These are phyloP conservation scores for Drosophila pseudoobscura DNA, from an alignment of 1,140 invertebrate genomes.

Conservation along the genomic window DNA sequence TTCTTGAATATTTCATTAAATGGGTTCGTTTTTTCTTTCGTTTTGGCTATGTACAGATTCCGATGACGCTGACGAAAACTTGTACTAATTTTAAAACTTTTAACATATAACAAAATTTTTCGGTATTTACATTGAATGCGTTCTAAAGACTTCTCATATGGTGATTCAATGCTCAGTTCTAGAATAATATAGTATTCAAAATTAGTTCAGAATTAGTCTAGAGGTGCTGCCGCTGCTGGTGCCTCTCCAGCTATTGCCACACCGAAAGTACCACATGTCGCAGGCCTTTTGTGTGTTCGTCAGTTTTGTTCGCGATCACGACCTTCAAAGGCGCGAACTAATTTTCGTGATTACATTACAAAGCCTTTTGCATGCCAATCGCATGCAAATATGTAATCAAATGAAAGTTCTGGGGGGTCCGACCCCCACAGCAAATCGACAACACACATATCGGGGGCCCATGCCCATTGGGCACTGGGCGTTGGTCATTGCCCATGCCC, in stretches of 20 bases:
- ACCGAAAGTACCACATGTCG: constrained; percentile 14
- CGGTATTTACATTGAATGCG: too few relatives aligned
- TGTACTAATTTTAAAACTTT: not conserved
- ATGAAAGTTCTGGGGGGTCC: constrained; percentile 61
- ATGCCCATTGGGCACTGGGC: too few relatives aligned
- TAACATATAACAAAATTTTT: too few relatives aligned
- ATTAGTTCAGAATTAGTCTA: constrained; percentile 8
- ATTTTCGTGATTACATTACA: constrained; percentile 48
- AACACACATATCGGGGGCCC: constrained; percentile 9
- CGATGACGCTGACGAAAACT: constrained; percentile 43
- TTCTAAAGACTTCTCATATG: too few relatives aligned
- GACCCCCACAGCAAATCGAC: constrained; percentile 50
- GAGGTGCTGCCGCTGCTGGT: too few relatives aligned
- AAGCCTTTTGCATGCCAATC: constrained; percentile 61
- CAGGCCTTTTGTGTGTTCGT: not conserved
- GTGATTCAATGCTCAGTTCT: too few relatives aligned
- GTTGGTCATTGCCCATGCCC: not conserved
- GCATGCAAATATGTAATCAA: constrained; percentile 71
- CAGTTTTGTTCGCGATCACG: constrained; percentile 19
- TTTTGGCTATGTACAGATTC: constrained; percentile 35
- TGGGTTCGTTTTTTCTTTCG: constrained; percentile 11
- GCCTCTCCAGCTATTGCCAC: constrained; percentile 2
- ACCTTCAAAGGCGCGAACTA: constrained; percentile 28
- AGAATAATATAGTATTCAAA: too few relatives aligned
- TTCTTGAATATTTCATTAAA: constrained; percentile 43